Percentiles rank a stretch among this genome's conserved stretches.
Conservation (phyloP, 2,113 vertebrate genomes). For the Cairina moschata region DNA sequence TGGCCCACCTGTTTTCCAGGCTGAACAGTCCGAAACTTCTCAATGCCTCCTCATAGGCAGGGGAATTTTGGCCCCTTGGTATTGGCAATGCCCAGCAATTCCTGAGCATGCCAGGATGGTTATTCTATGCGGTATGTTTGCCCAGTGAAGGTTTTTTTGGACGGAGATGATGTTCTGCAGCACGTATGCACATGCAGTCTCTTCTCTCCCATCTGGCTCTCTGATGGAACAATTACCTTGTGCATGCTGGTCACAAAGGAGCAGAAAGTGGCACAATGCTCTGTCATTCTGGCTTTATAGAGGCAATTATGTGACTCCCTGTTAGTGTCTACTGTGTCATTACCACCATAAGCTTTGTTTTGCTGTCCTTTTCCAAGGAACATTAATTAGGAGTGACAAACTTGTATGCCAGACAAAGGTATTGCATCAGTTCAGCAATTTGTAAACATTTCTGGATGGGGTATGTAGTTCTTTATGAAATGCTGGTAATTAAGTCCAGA, state of each 20-base stretch:
- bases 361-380: background rate
- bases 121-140: background rate
- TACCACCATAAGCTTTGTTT: background rate
- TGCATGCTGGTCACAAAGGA: background rate
- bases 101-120: background rate
- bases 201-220: background rate
- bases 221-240: background rate
- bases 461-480: slow-evolving; percentile 14
- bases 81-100: background rate
- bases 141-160: background rate
- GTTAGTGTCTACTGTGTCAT: background rate
- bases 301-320: background rate
- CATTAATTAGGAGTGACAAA: slow-evolving; percentile 42
- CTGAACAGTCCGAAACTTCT: background rate
- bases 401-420: background rate
- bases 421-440: background rate
- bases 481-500: slow-evolving; percentile 1
- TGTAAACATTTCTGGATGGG: slow-evolving; percentile 1
- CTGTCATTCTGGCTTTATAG: background rate
- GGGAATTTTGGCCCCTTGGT: background rate
- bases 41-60: background rate
- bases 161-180: background rate
- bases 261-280: background rate
- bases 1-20: background rate
- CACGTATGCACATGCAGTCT: fast-evolving